Evolutionary conservation across 2,888 invertebrate genomes (phyloP).

Genomic region (Pachydiplax longipennis): DNA sequence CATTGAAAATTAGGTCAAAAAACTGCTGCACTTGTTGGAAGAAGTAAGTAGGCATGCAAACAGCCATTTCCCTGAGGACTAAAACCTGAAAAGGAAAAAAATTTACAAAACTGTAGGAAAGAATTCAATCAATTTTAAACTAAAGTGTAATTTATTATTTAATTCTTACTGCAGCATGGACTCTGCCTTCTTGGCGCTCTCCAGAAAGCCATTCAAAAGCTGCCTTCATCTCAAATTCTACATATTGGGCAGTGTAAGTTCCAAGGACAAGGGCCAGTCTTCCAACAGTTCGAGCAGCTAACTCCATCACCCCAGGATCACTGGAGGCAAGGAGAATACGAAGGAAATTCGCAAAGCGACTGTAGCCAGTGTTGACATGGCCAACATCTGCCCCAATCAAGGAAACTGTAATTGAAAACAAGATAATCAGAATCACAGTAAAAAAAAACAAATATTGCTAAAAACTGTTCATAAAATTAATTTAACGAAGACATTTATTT

Average conservation of each 20-base stretch:
- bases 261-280: slow-evolving; percentile 90
- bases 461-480: too few species aligned
- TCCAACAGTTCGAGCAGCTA: slow-evolving; percentile 94
- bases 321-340: slow-evolving; percentile 88
- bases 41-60: slow-evolving; percentile 96
- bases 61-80: slow-evolving; percentile 90
- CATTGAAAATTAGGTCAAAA: slow-evolving; percentile 92
- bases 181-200: slow-evolving; percentile 87
- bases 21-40: slow-evolving; percentile 93
- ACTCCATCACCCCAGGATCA: slow-evolving; percentile 93
- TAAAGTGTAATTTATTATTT: neutral
- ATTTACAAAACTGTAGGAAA: neutral
- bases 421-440: too few species aligned
- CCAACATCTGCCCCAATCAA: slow-evolving; percentile 93
- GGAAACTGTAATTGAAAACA: slow-evolving; percentile 72
- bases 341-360: slow-evolving; percentile 91
- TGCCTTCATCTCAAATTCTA: slow-evolving; percentile 96
- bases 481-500: too few species aligned
- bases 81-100: slow-evolving; percentile 64
- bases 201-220: slow-evolving; percentile 95
- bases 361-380: slow-evolving; percentile 87
- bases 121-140: neutral
- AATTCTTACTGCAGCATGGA: slow-evolving; percentile 81
- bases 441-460: too few species aligned
- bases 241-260: slow-evolving; percentile 93